Evolutionary conservation across 2,888 invertebrate species (phyloP).

Genomic region (Hirtodrosophila alboralis): DNA sequence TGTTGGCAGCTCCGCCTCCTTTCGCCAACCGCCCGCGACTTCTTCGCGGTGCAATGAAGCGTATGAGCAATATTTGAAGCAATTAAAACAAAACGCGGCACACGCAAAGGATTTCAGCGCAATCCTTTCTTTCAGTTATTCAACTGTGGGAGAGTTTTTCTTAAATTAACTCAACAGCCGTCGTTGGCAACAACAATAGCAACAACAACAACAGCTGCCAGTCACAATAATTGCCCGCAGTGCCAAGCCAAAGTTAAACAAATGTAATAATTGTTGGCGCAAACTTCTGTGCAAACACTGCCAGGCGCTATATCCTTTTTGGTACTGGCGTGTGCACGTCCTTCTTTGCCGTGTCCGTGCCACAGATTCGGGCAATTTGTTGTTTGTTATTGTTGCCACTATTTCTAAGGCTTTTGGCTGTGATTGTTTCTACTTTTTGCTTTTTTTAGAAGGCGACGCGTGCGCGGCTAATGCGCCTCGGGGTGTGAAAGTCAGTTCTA

Average conservation of each 20-base stretch:
- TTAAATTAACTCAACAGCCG: slow-evolving; percentile 75
- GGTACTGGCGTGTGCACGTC: slow-evolving; percentile 24
- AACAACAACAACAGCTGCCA: slow-evolving; percentile 45
- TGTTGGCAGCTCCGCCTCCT: slow-evolving; percentile 10
- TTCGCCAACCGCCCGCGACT: slow-evolving; percentile 37
- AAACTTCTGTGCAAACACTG: slow-evolving; percentile 75
- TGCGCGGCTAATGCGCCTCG: slow-evolving; percentile 80
- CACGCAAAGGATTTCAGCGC: slow-evolving; percentile 65
- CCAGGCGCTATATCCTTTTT: slow-evolving; percentile 39
- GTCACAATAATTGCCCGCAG: slow-evolving; percentile 57
- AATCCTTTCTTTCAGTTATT: slow-evolving; percentile 29
- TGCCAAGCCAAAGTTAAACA: slow-evolving; percentile 70
- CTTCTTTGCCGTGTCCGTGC: slow-evolving; percentile 29
- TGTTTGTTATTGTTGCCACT: slow-evolving; percentile 71
- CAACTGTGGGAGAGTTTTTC: slow-evolving; percentile 62
- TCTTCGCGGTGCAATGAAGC: slow-evolving; percentile 76
- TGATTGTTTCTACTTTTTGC: slow-evolving; percentile 66
- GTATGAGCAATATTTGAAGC: slow-evolving; percentile 78
- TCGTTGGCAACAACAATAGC: slow-evolving; percentile 28
- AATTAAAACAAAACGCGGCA: slow-evolving; percentile 76
- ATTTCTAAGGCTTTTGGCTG: slow-evolving; percentile 57
- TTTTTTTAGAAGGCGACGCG: slow-evolving; percentile 56
- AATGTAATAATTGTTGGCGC: slow-evolving; percentile 78
- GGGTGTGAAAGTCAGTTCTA: slow-evolving; percentile 83
- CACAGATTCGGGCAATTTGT: slow-evolving; percentile 76